Evolutionary conservation across 2,113 vertebrate species (phyloP), one percentile per base, ranked within the genome.

Genomic region (Actinemys pallida): DNA sequence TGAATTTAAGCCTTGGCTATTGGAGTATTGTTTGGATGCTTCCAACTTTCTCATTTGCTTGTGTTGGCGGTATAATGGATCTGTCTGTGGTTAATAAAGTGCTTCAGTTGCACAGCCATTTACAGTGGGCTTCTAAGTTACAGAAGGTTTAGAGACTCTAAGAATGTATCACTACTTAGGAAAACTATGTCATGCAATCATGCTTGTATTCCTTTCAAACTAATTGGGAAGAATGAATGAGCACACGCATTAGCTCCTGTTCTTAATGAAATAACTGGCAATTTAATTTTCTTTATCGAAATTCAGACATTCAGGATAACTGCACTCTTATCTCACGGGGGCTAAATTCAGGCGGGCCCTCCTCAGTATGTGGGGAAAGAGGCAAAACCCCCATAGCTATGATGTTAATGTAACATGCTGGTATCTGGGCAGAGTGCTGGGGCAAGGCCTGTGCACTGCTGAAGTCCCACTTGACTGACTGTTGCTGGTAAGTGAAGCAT

Each of bases 131-230:
- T 2, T 92, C 90, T 83, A 88, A 92, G 45, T 35, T 56, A 82
- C 90, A 81, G 90, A 57, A 81, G 75, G 31, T 65, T 90, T 92
- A 53, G 87, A 83, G 83, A 93, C 92, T 84, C 94, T 59, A n/a
- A 94, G 87, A 94, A 47, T 20, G 1, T 14, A 83, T 75, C 31
- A 50, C 13, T 90, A 52, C 29, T 39, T 42, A 79, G 72, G 85
- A 91, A 1, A 76, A 86, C 39, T 27, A 16, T 90, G 89, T 5
- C 14, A 3, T 62, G 49, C 56, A 80, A 75, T 69, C 87, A 3
- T 4, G 1, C 22, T 89, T n/a, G 53, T 52, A 19, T 88, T 84
- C 56, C 7, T 42, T 42, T 78, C 25, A 3, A 39, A 47, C 87
- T 9, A 90, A 93, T n/a, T 6, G 7, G 42, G 90, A 83, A 76